Base-by-base conservation (phyloP, 2,888 invertebrate species). In the Pyrocoelia pectoralis region DNA sequence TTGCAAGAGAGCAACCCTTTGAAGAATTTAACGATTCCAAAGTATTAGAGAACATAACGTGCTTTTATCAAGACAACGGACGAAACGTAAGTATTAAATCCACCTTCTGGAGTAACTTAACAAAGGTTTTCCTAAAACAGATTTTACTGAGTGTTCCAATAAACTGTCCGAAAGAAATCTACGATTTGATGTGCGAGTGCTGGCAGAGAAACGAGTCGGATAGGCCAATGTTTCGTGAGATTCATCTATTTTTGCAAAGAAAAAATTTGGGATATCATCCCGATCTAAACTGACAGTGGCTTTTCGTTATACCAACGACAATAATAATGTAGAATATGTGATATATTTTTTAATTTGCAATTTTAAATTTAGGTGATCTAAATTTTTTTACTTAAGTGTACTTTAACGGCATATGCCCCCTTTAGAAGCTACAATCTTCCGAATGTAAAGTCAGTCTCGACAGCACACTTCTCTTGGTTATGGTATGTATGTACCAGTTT, bases 181-280 rank as follows among this genome's bases (percentile, higher is more conserved):
- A 89, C 81, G 93, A 93, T 79, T 83, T 94, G 76, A 92, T 94
- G 91, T 85, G 88, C 74, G 93, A 94, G 77, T 94, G 94, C 78
- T 94, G 94, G 94, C 90, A 92, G 77, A 84, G 91, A 55, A 89
- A 90, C 77, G 92, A 92, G 74, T 84, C 86, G 40, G 88, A 89
- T 80, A 84, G 94, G 60, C 94, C 94, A 48, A 89, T 88, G 73
- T 94, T 94, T 82, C 85, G 89, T 65, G 94, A 94, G 80, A 93
- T 94, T 74, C 92, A 93, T 81, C 84, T 93, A 80, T 94, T 94
- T 82, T 84, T 94, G 68, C 92, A 91, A 79, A 83, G 91, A 74
- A 92, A 92, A 81, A 91, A 91, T 80, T 83, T 91, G 68, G 89
- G 87, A 24, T 81, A 80, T 67, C 78, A 78, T 57, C 79, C 80